These are phyloP conservation scores for Octodon degus DNA, from an alignment of 2,113 vertebrate genomes.

Conservation along the genomic window DNA sequence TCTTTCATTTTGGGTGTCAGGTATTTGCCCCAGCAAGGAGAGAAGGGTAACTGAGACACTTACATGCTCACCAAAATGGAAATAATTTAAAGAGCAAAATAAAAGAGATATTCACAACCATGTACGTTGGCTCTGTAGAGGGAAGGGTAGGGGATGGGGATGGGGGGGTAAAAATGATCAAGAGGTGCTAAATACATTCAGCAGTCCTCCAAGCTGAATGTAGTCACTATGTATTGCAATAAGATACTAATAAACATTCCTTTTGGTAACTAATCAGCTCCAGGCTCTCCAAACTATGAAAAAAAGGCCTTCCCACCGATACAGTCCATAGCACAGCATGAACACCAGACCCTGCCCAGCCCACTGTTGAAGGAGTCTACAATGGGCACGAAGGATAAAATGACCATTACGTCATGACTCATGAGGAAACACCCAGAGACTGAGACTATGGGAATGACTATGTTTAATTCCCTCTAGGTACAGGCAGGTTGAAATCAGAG, in stretches of 20 bases:
- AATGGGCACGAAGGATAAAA: background rate
- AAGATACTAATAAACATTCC: background rate
- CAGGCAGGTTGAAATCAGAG: no score
- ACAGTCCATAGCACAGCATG: background rate
- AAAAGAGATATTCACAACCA: background rate
- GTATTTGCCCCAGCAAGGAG: no score
- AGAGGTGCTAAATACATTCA: background rate
- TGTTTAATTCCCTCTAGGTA: background rate
- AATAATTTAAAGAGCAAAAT: background rate
- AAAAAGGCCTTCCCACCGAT: background rate
- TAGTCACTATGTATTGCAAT: background rate
- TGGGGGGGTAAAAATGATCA: background rate
- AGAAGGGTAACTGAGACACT: no score
- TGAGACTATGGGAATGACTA: background rate
- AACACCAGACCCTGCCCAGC: background rate
- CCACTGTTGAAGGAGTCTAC: background rate
- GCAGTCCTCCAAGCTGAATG: background rate
- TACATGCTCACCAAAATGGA: background rate
- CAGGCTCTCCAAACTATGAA: background rate
- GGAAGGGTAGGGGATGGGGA: background rate
- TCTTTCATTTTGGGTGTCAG: no score
- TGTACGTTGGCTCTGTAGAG: background rate
- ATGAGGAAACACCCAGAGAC: background rate
- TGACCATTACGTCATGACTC: fast-evolving
- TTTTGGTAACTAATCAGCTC: background rate